Percentiles rank a stretch among this genome's conserved stretches.
Conservation (phyloP, 2,113 vertebrate species). For the Sapayoa aenigma region DNA sequence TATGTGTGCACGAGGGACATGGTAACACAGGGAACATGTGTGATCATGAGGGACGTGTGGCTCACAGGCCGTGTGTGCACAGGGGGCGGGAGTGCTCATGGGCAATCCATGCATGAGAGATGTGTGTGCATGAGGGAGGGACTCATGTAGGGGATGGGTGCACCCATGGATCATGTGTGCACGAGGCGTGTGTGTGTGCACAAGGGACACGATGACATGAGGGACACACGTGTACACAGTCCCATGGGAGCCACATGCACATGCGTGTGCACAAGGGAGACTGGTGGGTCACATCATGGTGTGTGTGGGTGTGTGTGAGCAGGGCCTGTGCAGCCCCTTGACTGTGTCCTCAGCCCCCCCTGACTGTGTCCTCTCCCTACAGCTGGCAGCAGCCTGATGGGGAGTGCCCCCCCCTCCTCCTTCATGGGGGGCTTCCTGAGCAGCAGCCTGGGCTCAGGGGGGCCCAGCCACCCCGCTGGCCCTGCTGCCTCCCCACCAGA, state of each 20-base stretch:
- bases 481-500: conserved; percentile 87
- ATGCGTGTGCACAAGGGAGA: rapidly evolving
- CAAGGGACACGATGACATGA: not conserved
- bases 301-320: rapidly evolving
- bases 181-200: not conserved
- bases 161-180: not conserved
- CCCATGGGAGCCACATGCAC: too few species aligned
- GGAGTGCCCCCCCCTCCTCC: conserved; percentile 84
- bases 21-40: rapidly evolving
- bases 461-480: conserved; percentile 84
- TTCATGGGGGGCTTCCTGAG: conserved; percentile 98
- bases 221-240: not conserved
- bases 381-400: conserved; percentile 92
- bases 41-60: rapidly evolving
- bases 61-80: not conserved
- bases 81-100: rapidly evolving
- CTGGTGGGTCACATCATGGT: not conserved
- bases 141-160: not conserved
- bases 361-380: conserved; percentile 33
- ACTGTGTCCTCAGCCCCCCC: not conserved
- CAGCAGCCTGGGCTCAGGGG: conserved; percentile 89
- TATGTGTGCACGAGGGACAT: rapidly evolving
- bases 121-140: rapidly evolving
- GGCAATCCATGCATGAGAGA: rapidly evolving
- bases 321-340: not conserved